Base-by-base conservation (phyloP, 2,113 vertebrate species). In the Clarias magur region DNA sequence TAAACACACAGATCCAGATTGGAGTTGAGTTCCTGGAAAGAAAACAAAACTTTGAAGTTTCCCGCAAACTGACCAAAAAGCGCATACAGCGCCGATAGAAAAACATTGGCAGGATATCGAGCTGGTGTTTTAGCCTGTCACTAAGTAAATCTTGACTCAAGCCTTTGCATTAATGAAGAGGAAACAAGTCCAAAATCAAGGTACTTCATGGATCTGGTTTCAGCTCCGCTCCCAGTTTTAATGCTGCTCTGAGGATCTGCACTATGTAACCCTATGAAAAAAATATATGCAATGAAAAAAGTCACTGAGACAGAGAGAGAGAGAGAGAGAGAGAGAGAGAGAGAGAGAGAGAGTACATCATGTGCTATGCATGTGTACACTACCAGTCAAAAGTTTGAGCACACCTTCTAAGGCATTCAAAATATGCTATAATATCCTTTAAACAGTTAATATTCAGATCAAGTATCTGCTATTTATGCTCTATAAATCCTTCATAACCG, bases 321-420 rank as follows among this genome's bases (percentile, higher is more conserved):
- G 30, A 30, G 16, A 38, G 30, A 38, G 68, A 72, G 42, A 23
- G 72, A 76, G 73, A 76, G 79, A 68, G 30, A n/a, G n/a, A n/a
- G 30, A 38, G 68, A 72, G 42, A 23, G 72, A 76, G 73, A 76
- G 79, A 68, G 30, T 78, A 81, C 48, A 53, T 78, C 84, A 85
- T 85, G 42, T 89, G 86, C 57, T 67, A 42, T 73, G 80, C 87
- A 88, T 88, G 65, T 90, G 79, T 83, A 48, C 38, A 10, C 48
- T 48, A 48, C 48, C 48, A 48, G 48, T 48, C 48, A 48, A 48
- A 48, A 48, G 6, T 8, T 48, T 48, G 48, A 7, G 7, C 48
- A 48, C 48, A 48, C 7, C 48, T 48, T 48, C 48, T 48, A 48
- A 2, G 34, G 34, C 34, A 38, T 38, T 38, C 34, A 3, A 38